Evolutionary conservation across 2,797 vertebrate genomes (phyloP).

Genomic region (Myotis myotis): DNA sequence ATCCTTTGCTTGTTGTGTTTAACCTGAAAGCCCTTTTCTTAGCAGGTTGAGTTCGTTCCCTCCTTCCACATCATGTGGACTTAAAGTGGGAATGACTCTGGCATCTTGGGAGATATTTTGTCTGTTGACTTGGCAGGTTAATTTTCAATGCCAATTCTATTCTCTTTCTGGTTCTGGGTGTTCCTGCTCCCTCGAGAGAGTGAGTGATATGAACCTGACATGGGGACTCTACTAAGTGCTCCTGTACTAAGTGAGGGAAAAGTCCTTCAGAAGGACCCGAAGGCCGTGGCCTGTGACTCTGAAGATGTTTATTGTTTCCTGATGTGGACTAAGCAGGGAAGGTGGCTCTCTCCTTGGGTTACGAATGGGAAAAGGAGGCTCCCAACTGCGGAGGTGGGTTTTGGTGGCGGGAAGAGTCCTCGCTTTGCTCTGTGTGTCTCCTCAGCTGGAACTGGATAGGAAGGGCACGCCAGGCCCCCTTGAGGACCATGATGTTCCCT

Average conservation of each 20-base stretch:
- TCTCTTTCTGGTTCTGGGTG: neutral
- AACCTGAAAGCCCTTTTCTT: constrained; percentile 46
- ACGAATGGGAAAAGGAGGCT: neutral
- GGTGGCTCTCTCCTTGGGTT: neutral
- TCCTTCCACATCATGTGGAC: neutral
- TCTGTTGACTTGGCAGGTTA: constrained; percentile 12
- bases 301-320: neutral
- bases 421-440: constrained; percentile 5
- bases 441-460: neutral
- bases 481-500: neutral
- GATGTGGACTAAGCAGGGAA: neutral
- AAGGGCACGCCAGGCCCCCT: neutral
- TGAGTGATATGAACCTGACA: neutral
- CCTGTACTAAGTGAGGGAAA: neutral
- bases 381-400: neutral
- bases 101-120: constrained; percentile 19
- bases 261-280: neutral
- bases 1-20: constrained; percentile 38
- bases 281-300: neutral
- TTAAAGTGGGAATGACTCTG: constrained; percentile 6
- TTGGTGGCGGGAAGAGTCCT: neutral
- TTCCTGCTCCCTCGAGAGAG: neutral
- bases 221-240: neutral
- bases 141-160: neutral
- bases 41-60: constrained; percentile 4